phyloP scores from a whole-genome alignment of 2,113 vertebrate genomes.

The Pangasianodon gigas region DNA sequence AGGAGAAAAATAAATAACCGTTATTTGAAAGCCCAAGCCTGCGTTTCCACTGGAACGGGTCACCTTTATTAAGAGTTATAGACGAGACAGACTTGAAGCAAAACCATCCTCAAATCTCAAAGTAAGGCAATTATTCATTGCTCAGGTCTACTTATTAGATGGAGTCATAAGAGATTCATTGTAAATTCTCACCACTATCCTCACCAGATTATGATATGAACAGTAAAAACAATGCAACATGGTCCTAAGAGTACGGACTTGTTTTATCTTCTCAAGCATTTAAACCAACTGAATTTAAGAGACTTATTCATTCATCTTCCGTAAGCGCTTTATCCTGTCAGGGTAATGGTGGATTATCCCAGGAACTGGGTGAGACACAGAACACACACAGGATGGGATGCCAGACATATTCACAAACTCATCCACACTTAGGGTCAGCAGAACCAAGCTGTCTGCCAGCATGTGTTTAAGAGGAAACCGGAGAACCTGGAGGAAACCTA shows the following conservation, averaged over 20 bases:
- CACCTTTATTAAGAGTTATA: background rate
- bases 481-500: background rate
- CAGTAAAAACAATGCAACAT: background rate
- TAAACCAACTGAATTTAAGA: background rate
- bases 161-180: background rate
- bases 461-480: background rate
- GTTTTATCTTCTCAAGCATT: background rate
- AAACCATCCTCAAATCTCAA: background rate
- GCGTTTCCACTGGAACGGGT: background rate
- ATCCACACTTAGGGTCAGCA: background rate
- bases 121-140: background rate
- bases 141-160: background rate
- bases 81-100: no score
- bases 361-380: background rate
- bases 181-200: background rate
- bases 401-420: background rate
- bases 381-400: background rate
- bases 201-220: background rate
- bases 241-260: background rate
- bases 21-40: background rate
- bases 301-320: background rate
- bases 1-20: rapidly evolving
- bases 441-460: background rate
- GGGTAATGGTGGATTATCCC: background rate
- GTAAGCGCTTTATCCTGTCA: background rate